Evolutionary conservation across 2,113 vertebrate species (phyloP), one percentile per base, ranked within the genome.

Genomic region (Hydropotes inermis): DNA sequence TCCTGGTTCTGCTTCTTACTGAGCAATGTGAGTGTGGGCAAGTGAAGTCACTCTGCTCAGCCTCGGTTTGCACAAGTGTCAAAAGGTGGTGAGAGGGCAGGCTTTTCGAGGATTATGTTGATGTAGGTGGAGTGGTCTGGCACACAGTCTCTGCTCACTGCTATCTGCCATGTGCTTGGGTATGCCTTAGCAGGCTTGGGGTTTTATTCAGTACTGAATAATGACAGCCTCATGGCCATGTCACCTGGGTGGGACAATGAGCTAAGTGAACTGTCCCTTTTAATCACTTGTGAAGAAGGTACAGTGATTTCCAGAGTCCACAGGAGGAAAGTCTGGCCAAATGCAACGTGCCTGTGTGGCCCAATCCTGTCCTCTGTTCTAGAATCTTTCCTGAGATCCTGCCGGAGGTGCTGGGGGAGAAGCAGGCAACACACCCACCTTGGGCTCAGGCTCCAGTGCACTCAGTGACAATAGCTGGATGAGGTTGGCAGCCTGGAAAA

Each of bases 401-500:
- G 30, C 33, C 39, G 1, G 25, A 39, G 25, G 43, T 28, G 8
- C 27, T 54, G 39, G 57, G 45, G n/a, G 50, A 58, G 84, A n/a
- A 50, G 64, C 57, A 36, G 83, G 39, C 3, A 7, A 16, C 17
- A 64, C 52, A 92, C 91, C 27, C n/a, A 98, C 95, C 93, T 78
- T 2, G 21, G 39, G 13, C 36, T 45, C 2, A 1, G 60, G 60
- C 8, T 55, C 47, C 21, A 0, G 25, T 1, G 23, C 15, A 17
- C 16, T 82, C 43, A 1, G 21, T 7, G 61, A 60, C 94, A 98
- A 8, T 57, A 97, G 87, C 57, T 83, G 60, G 50, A 82, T 14
- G 50, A 97, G 87, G 55, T 27, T 33, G 3, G 83, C 39, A 9
- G 64, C 97, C 96, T 98, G 88, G 64, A 87, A 81, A 60, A 95